Evolutionary conservation across 2,113 vertebrate species (phyloP), one percentile per base, ranked within the genome.

Genomic region (Pterocles orientalis): DNA sequence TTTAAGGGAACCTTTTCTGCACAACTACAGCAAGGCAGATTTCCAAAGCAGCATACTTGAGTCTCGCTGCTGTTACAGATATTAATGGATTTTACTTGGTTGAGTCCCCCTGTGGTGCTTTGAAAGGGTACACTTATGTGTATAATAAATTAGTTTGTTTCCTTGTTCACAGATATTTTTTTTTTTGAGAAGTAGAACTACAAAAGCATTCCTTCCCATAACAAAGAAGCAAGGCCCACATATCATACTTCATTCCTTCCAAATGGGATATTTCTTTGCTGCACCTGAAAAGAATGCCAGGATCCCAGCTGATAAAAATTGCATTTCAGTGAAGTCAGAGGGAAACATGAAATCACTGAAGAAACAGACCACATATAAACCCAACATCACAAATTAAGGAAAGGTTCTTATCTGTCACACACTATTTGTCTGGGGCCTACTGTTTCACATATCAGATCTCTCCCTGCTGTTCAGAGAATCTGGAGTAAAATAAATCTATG

Each of bases 401-500:
- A 90, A 48, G 33, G 54, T 43, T 86, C 71, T 71, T 94, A 71
- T 75, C 92, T 96, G 54, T 70, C 76, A 57, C 45, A 86, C 26
- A 29, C 79, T 93, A 60, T 70, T 88, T 95, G 88, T n/a, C 71
- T 64, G 76, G 36, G 47, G 33, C 60, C 71, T 81, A 83, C 75
- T 86, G 88, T 83, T 96, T 78, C 72, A 48, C 48, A 12, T 86
- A 81, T 90, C 82, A 86, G 54, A 66, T 93, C 51, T 91, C 48
- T 82, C 62, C 66, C 66, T 92, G 65, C 65, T 95, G 92, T 34
- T 96, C 73, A 70, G 66, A 94, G 66, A 78, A 82, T 43, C 61
- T 53, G 47, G 26, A 83, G 60, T 78, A 73, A 82, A 86, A 91
- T 51, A 70, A 66, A 62, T 70, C 62, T 73, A 36, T 96, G 85